Evolutionary conservation across 2,113 vertebrate genomes (phyloP), one percentile per base, ranked within the genome.

Genomic region (Chaetodon auriga): DNA sequence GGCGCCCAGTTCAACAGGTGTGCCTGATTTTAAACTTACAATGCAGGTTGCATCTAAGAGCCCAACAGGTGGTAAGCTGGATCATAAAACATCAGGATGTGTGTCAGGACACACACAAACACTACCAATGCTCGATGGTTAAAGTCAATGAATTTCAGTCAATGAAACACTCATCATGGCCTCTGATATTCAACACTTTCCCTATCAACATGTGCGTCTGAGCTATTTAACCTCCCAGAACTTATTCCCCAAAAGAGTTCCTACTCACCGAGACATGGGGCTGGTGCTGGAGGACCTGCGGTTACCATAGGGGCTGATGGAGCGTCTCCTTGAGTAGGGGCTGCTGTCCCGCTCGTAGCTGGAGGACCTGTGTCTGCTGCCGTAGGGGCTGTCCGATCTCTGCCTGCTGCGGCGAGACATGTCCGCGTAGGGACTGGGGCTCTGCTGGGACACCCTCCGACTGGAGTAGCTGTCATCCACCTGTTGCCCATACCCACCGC

Each of bases 311-410:
- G 98, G 98, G 90, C 98, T 99, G 89, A 96, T 95, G 9, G 98
- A 96, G 54, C 97, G 94, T 61, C 97, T 97, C 71, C 96, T 83
- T 0, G 96, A 96, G 71, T 97, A 97, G 0, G 97, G 97, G 64
- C 97, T 98, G 68, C 96, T 97, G 86, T 97, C 97, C 18, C 98
- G 92, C 90, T 99, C 98, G 0, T 97, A 98, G 94, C 98, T 99
- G 21, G 98, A 98, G 4, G 98, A 99, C 13, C 98, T 94, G 48
- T 97, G 92, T 41, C 98, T 93, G 86, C 96, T 97, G 25, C 95
- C 94, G 12, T 98, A 94, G 23, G 98, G 94, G 86, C 98, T 99
- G 23, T 97, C 95, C 0, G 98, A 99, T 5, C 97, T 94, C 90
- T 99, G 98, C 4, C 97, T 93, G 73, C 97, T 95, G 81, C 95